Percentiles rank a stretch among this genome's conserved stretches.
Conservation (phyloP, 2,113 vertebrate genomes). For the Cercocebus atys region DNA sequence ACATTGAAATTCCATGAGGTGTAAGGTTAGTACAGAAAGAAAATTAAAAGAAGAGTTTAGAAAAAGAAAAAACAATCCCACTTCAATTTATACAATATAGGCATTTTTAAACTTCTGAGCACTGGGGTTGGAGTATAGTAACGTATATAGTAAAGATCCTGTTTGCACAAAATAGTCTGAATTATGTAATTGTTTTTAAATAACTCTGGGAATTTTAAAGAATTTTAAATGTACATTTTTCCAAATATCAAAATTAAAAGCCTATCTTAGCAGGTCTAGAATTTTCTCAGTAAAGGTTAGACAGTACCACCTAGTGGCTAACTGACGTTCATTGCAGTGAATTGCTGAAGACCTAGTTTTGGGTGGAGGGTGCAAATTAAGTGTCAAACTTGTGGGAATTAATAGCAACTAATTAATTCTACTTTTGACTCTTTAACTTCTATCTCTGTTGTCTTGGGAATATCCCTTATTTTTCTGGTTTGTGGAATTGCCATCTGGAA, state of each 20-base stretch:
- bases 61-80: not conserved
- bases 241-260: not conserved
- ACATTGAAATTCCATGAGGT: not conserved
- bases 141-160: not conserved
- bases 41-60: not conserved
- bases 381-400: not conserved
- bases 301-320: conserved; percentile 83
- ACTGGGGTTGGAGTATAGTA: not conserved
- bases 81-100: not conserved
- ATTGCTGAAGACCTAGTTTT: not conserved
- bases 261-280: too few relatives aligned
- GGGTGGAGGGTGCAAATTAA: not conserved
- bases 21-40: not conserved
- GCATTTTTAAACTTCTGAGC: not conserved
- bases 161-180: not conserved
- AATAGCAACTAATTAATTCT: not conserved
- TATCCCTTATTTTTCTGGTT: not conserved
- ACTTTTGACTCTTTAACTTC: not conserved
- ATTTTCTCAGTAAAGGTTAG: conserved; percentile 42
- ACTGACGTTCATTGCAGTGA: not conserved
- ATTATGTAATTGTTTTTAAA: conserved; percentile 3
- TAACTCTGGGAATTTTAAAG: not conserved
- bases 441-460: not conserved
- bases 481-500: not conserved
- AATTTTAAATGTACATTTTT: conserved; percentile 37